Base-by-base conservation (phyloP, 2,797 vertebrate species). In the Gadopsis bispinosus region DNA sequence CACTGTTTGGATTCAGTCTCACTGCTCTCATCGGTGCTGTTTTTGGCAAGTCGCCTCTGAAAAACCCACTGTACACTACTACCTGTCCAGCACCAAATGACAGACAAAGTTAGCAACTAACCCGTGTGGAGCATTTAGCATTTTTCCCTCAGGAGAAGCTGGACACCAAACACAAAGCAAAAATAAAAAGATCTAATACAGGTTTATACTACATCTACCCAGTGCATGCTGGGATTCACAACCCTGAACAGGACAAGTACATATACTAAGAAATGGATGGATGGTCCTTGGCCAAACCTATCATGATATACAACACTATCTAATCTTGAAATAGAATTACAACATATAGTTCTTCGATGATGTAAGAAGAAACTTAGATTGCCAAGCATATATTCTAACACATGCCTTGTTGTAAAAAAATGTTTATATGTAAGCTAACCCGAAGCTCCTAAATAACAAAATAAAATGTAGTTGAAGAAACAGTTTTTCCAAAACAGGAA, bases 151-250 rank as follows among this genome's bases (percentile, higher is more conserved):
- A 41, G 39, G 3, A 41, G 39, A 41, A 41, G 39, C 12, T 41
- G 39, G 39, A 41, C 1, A 41, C 39, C 39, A 41, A 41, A 39
- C 37, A 39, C 37, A 37, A 8, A 37, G 45, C 16, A 5, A 6
- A 26, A 26, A 26, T 26, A 26, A 19, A 47, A 17, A 19, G 17
- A 7, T 13, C 16, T 7, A 47, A 47, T 47, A 7, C 45, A 47
- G 45, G 17, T 19, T 47, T 17, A 11, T 31, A 56, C 14, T n/a
- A 13, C 13, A 53, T 33, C 5, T 22, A 69, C 39, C 33, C 11
- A 48, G 20, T 63, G 14, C 43, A 59, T 61, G 31, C 11, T 51
- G 69, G 33, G 31, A 70, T 60, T 37, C 56, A 63, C 58, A 58
- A 45, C 33, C n/a, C 5, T 45, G 53, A 56, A 62, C 50, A 50